Conservation (phyloP, 2,113 vertebrate genomes). For the Corvus cornix region DNA sequence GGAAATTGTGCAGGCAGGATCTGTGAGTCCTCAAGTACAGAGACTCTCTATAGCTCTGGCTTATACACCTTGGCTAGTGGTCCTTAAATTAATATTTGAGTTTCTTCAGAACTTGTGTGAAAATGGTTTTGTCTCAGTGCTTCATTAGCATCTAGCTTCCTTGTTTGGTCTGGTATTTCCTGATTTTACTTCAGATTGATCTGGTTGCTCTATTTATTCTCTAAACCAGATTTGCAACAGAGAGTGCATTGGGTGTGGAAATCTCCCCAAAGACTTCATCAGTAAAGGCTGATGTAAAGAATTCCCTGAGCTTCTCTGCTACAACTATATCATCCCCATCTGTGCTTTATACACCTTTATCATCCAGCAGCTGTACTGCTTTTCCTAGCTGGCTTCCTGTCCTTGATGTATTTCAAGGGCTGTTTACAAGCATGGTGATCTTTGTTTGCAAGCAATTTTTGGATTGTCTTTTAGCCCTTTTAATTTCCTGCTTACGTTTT, state of each 20-base stretch:
- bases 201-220: neutral
- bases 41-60: neutral
- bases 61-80: neutral
- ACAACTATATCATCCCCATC: neutral
- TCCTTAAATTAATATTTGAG: neutral
- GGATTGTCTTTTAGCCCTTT: neutral
- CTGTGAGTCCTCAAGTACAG: neutral
- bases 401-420: neutral
- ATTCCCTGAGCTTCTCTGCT: neutral
- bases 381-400: neutral
- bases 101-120: neutral
- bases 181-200: neutral
- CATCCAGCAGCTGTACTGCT: neutral
- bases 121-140: neutral
- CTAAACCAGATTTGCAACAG: neutral
- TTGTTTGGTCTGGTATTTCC: constrained; percentile 14
- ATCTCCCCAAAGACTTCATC: neutral
- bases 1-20: neutral
- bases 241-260: neutral
- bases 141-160: neutral
- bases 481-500: constrained; percentile 28
- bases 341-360: neutral
- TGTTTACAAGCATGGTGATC: neutral
- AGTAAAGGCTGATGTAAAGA: neutral
- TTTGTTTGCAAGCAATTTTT: neutral